Conservation (phyloP, 2,113 vertebrate genomes). For the Pelvicachromis taeniatus region DNA sequence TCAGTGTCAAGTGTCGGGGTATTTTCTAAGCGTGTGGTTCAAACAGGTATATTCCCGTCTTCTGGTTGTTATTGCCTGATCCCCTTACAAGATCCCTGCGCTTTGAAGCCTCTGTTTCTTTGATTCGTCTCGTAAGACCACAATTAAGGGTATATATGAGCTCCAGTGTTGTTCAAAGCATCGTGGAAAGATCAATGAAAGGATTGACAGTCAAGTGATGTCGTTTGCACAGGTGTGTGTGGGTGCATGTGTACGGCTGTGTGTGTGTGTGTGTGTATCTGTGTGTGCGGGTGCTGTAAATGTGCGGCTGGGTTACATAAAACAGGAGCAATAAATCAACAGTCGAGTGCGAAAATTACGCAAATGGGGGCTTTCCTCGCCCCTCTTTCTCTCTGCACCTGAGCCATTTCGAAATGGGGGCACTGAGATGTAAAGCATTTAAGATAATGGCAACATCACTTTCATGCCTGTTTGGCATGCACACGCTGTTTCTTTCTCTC, state of each 20-base stretch:
- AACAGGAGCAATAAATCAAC: slow-evolving; percentile 69
- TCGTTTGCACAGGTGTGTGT: slow-evolving; percentile 76
- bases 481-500: neutral
- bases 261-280: slow-evolving; percentile 8
- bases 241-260: slow-evolving; percentile 7
- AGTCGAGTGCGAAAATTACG: slow-evolving; percentile 63
- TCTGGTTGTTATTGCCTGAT: slow-evolving; percentile 54
- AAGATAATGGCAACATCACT: slow-evolving; percentile 41
- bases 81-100: slow-evolving; percentile 55
- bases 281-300: slow-evolving; percentile 32
- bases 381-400: slow-evolving; percentile 42
- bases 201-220: slow-evolving; percentile 74
- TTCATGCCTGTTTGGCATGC: slow-evolving; percentile 22
- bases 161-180: slow-evolving; percentile 71
- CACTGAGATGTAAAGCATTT: slow-evolving; percentile 47
- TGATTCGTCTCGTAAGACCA: slow-evolving; percentile 71
- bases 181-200: slow-evolving; percentile 65
- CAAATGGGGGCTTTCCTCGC: slow-evolving; percentile 69
- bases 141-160: slow-evolving; percentile 71
- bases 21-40: slow-evolving; percentile 59
- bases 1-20: slow-evolving; percentile 53
- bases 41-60: slow-evolving; percentile 59
- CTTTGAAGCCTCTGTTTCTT: slow-evolving; percentile 73
- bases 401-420: slow-evolving; percentile 50
- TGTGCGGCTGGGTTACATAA: slow-evolving; percentile 55